Evolutionary conservation across 2,888 invertebrate genomes (phyloP).

Genomic region (Nomada flava): DNA sequence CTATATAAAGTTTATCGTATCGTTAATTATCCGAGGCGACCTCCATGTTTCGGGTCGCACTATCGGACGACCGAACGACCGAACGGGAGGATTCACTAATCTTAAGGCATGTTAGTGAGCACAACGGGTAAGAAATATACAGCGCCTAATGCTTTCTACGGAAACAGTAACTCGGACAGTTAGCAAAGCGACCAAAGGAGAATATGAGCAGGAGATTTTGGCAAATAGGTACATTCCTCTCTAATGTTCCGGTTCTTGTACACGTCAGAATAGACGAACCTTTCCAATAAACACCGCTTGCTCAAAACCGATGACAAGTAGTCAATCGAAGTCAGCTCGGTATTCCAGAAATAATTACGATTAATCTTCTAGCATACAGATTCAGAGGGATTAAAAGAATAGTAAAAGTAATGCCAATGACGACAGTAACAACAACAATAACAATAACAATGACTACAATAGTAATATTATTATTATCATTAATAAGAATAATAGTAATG

Average conservation of each 20-base stretch:
- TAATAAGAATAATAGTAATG: not conserved
- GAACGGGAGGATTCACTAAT: not conserved
- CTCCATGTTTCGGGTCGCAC: not conserved
- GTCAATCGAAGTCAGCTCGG: too few relatives aligned
- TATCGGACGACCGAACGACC: not conserved
- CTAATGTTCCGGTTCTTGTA: too few relatives aligned
- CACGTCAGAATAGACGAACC: too few relatives aligned
- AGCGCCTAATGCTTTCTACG: not conserved
- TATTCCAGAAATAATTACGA: too few relatives aligned
- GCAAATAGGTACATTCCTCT: too few relatives aligned
- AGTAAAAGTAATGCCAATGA: not conserved
- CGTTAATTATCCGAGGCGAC: not conserved
- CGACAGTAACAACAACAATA: not conserved
- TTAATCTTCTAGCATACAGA: too few relatives aligned
- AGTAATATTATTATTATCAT: not conserved
- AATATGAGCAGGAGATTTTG: not conserved
- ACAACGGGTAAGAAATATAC: not conserved
- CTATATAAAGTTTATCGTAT: constrained; percentile 1
- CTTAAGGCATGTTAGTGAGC: not conserved
- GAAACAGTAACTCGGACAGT: not conserved
- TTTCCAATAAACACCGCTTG: not conserved
- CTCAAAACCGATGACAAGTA: too few relatives aligned
- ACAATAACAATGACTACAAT: not conserved
- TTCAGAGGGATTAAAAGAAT: constrained; percentile 10
- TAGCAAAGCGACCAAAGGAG: not conserved